Percentiles rank a stretch among this genome's conserved stretches.
phyloP scores from a whole-genome alignment of 1,140 invertebrate genomes.

The Euwallacea fornicatus region DNA sequence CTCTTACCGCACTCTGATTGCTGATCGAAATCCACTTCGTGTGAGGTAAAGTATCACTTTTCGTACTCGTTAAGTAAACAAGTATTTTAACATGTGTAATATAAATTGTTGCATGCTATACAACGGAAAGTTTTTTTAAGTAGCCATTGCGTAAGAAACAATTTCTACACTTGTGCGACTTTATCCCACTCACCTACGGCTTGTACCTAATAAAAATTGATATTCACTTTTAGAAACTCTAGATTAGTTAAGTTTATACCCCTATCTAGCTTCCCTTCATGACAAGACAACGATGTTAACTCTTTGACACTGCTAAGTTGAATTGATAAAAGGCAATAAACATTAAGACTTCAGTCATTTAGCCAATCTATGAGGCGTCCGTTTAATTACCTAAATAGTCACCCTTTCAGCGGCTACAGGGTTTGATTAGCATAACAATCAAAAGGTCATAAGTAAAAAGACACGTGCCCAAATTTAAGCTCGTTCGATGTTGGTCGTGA shows the following conservation, averaged over 20 bases:
- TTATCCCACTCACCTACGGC: no score
- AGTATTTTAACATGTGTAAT: neutral
- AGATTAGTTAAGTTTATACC: no score
- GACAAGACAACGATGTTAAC: no score
- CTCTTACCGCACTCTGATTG: neutral
- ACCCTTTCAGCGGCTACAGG: neutral
- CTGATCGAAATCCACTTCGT: neutral
- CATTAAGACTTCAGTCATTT: conserved; percentile 1
- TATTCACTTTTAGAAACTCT: no score
- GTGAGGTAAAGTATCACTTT: neutral
- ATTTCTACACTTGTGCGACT: no score
- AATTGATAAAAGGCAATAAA: neutral
- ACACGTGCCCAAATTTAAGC: neutral
- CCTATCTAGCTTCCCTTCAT: no score
- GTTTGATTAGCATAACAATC: conserved; percentile 7
- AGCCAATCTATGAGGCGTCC: conserved; percentile 3
- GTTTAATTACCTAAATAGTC: neutral
- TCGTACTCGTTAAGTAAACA: neutral
- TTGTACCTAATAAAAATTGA: no score
- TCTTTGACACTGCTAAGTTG: no score
- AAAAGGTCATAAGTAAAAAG: conserved; percentile 8
- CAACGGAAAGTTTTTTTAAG: no score
- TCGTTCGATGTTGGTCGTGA: neutral
- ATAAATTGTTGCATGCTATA: no score
- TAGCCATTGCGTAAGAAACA: no score